phyloP scores from a whole-genome alignment of 2,113 vertebrate genomes.

The Myotis lucifugus region DNA sequence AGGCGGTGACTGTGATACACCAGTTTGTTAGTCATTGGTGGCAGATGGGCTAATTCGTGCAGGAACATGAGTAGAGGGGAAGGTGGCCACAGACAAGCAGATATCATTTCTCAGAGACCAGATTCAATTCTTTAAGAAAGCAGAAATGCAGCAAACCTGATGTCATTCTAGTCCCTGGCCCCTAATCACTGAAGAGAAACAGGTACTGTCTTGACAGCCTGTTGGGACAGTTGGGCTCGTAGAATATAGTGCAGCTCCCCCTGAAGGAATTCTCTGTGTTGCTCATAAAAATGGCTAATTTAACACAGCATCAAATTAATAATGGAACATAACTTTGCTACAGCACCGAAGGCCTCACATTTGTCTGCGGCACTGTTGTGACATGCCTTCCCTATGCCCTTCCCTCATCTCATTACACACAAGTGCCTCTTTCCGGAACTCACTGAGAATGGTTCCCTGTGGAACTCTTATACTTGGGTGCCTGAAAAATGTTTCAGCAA shows the following conservation, averaged over 20 bases:
- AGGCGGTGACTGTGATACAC: not conserved
- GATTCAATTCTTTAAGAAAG: not conserved
- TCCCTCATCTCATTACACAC: constrained; percentile 20
- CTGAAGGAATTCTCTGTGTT: constrained; percentile 34
- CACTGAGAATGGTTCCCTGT: not conserved
- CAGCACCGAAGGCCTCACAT: not conserved
- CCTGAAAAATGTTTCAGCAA: not conserved
- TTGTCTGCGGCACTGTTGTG: not conserved
- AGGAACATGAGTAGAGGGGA: not conserved
- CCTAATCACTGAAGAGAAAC: not conserved
- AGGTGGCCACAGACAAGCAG: not conserved
- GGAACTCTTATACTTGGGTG: not conserved
- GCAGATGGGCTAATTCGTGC: not conserved
- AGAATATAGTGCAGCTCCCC: not conserved
- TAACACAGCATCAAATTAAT: constrained; percentile 64
- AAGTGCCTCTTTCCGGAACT: not conserved
- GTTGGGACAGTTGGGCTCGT: not conserved
- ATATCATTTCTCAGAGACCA: not conserved
- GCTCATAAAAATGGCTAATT: constrained; percentile 57
- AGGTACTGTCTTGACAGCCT: not conserved
- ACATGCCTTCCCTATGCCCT: not conserved
- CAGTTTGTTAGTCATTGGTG: not conserved
- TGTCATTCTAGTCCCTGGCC: not conserved
- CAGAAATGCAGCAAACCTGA: not conserved
- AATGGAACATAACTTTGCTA: not conserved